phyloP scores from a whole-genome alignment of 2,113 vertebrate species.

The Sinocyclocheilus rhinocerous region DNA sequence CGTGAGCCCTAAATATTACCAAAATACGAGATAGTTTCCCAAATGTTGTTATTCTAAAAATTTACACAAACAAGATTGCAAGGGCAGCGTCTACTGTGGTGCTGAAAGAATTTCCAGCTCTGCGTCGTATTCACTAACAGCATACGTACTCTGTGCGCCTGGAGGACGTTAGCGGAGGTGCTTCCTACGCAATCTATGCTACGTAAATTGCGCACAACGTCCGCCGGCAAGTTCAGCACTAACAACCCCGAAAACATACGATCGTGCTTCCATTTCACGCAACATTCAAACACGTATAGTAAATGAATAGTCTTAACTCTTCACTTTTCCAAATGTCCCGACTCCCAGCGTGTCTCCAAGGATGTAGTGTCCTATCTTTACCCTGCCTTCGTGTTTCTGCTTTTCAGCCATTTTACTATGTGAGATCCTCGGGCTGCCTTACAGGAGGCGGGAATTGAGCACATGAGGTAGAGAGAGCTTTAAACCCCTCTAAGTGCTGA shows the following conservation, averaged over 20 bases:
- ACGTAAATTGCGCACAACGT: constrained; percentile 60
- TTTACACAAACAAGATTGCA: not conserved
- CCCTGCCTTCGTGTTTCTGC: constrained; percentile 93
- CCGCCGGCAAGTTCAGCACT: constrained; percentile 65
- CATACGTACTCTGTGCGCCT: constrained; percentile 29
- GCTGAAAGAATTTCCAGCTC: constrained; percentile 29
- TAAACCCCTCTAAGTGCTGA: constrained; percentile 25
- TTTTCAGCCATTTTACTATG: constrained; percentile 93
- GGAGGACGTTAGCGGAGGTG: not conserved
- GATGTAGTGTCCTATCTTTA: constrained; percentile 95
- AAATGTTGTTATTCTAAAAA: not conserved
- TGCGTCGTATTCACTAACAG: constrained; percentile 38
- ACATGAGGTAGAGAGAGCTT: constrained; percentile 14
- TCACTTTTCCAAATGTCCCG: constrained; percentile 98
- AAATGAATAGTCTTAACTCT: constrained; percentile 87
- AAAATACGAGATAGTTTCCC: not conserved
- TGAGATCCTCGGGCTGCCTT: constrained; percentile 51
- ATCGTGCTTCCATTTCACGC: constrained; percentile 18
- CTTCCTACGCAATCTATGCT: constrained; percentile 13
- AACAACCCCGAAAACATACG: constrained; percentile 49
- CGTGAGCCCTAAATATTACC: not conserved
- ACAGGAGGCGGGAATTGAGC: constrained; percentile 55
- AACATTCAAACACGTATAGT: constrained; percentile 28
- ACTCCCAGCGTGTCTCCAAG: constrained; percentile 96
- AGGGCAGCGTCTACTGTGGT: constrained; percentile 1